Evolutionary conservation across 2,113 vertebrate genomes (phyloP).

Genomic region (Nannobrachium achirus): DNA sequence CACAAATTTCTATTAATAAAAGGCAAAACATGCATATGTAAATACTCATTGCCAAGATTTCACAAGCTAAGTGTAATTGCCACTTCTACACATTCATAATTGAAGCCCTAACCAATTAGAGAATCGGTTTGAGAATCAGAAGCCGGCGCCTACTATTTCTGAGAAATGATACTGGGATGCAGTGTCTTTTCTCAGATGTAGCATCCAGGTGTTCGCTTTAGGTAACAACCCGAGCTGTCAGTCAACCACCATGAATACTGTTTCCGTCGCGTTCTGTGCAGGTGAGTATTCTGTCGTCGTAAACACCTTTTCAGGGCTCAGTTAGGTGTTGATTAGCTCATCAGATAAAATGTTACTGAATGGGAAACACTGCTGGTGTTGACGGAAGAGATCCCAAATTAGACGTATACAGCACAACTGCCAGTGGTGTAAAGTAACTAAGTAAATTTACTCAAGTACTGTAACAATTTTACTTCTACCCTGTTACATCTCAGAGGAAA

Average conservation of each 20-base stretch:
- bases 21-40: not conserved
- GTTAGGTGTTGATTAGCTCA: conserved; percentile 30
- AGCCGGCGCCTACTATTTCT: too few relatives aligned
- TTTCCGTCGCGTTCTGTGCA: not conserved
- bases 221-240: conserved; percentile 26
- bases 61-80: conserved; percentile 8
- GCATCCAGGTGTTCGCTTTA: conserved; percentile 21
- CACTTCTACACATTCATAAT: not conserved
- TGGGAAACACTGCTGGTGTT: not conserved
- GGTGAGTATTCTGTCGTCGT: conserved; percentile 12
- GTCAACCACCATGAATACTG: conserved; percentile 9
- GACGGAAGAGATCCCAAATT: not conserved
- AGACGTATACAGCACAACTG: not conserved
- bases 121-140: too few relatives aligned
- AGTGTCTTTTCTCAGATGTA: not conserved
- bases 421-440: not conserved
- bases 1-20: not conserved
- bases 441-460: too few relatives aligned
- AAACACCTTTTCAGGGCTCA: not conserved
- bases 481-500: conserved; percentile 5
- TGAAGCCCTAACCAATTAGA: conserved; percentile 16
- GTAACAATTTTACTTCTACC: not conserved
- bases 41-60: not conserved
- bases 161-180: too few relatives aligned
- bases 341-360: conserved; percentile 1